Base-by-base conservation (phyloP, 1,140 invertebrate genomes). In the Brachionus sp. region DNA sequence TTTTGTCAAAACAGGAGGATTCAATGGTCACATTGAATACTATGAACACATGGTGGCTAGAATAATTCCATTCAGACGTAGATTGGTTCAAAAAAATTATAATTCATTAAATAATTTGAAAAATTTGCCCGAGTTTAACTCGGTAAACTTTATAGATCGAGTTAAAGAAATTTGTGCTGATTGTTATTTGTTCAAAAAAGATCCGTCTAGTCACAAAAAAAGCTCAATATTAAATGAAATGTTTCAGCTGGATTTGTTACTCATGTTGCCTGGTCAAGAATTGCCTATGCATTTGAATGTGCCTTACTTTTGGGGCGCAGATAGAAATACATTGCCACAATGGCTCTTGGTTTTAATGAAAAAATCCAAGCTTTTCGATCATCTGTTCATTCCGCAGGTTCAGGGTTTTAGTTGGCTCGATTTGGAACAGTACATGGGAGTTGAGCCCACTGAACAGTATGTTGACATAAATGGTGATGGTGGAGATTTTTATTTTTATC, bases 401-500 rank as follows among this genome's bases (percentile, higher is more conserved):
- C 77, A 80, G 25, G 77, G 77, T 13, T 57, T 80, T 19, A 66
- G 35, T 80, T 80, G 77, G 77, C 25, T 80, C 10, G 70, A 75
- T 25, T 46, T 75, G n/a, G 70, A 75, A 25, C 39, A 75, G n/a
- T 75, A 75, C 4, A n/a, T 25, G 9, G n/a, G 25, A 3, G 57
- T 12, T 5, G 19, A 57, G 35, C 12, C 33, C 5, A 80, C 29
- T 5, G 77, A 80, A 3, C 29, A 80, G 42, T 57, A 80, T 37
- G 62, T 57, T 19, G 50, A 62, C 19, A 29, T 62, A 13, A 80
- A 80, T 66, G 77, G 77, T 13, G 70, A 75, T 4, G 70, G 70
- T 42, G 77, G 77, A 39, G 62, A 80, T 42, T 80, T 80, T 80
- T 80, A 80, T 66, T 80, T 62, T 66, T 80, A 62, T 62, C 77